These are phyloP conservation scores for Archaeoteleia sp. DNA, from an alignment of 2,888 invertebrate genomes.

Conservation along the genomic window DNA sequence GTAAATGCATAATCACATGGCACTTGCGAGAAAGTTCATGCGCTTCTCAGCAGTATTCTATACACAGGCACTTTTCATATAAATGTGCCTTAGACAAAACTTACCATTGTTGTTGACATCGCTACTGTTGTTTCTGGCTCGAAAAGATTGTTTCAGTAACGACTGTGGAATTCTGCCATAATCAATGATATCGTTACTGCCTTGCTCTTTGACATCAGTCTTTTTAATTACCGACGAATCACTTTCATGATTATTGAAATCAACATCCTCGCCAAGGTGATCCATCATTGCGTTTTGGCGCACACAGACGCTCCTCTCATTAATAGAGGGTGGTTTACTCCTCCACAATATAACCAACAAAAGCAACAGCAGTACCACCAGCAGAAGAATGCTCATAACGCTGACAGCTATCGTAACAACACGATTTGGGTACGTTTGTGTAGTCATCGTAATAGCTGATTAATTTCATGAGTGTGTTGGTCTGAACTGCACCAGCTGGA, in stretches of 20 bases:
- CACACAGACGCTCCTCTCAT: slow-evolving; percentile 44
- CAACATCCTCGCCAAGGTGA: slow-evolving; percentile 21
- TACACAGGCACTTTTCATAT: too few species aligned
- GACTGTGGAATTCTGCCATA: slow-evolving; percentile 10
- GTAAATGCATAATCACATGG: too few species aligned
- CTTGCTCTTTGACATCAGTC: slow-evolving; percentile 40
- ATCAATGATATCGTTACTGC: slow-evolving; percentile 33
- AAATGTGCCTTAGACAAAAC: too few species aligned
- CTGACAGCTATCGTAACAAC: slow-evolving; percentile 42
- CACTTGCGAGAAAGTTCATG: too few species aligned
- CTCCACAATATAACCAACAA: slow-evolving; percentile 50
- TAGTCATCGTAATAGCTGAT: slow-evolving; percentile 43
- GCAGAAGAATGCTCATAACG: slow-evolving; percentile 45
- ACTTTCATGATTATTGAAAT: slow-evolving; percentile 24
- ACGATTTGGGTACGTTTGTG: slow-evolving; percentile 43
- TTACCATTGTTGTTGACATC: too few species aligned
- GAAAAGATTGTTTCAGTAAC: not conserved
- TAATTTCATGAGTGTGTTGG: slow-evolving; percentile 48
- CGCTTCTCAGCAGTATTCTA: too few species aligned
- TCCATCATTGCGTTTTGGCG: slow-evolving; percentile 29
- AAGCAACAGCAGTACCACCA: slow-evolving; percentile 39
- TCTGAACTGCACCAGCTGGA: slow-evolving; percentile 33
- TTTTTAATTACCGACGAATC: slow-evolving; percentile 24
- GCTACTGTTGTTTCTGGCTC: not conserved
- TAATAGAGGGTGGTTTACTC: slow-evolving; percentile 45